A percentile compares a stretch with the other conserved stretches of the same genome.
Conservation (phyloP, 2,113 vertebrate genomes). For the Myodes glareolus region DNA sequence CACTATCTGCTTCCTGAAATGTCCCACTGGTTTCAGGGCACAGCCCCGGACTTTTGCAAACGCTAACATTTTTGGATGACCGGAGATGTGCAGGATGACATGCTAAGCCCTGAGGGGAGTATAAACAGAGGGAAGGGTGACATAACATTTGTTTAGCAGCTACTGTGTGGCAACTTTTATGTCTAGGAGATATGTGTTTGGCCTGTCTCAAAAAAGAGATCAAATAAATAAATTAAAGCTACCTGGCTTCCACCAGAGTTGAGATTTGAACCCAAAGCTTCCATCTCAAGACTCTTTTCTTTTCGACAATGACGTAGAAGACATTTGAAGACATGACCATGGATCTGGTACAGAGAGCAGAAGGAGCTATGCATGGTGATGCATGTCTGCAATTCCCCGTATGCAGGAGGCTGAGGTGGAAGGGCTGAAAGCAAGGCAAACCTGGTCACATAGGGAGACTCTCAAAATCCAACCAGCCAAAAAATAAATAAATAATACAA, state of each 20-base stretch:
- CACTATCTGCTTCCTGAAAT: neutral
- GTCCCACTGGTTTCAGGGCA: neutral
- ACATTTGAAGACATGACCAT: neutral
- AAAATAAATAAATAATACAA: neutral
- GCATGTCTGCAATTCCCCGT: neutral
- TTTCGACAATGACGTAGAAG: neutral
- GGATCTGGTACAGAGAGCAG: neutral
- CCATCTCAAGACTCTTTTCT: neutral
- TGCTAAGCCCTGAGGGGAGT: neutral
- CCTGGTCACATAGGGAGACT: neutral
- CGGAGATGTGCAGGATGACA: neutral
- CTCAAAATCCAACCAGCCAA: neutral
- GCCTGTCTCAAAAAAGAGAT: neutral
- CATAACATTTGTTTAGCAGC: neutral
- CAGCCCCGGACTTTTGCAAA: neutral
- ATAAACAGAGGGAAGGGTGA: neutral
- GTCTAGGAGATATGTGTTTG: neutral
- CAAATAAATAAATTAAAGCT: neutral
- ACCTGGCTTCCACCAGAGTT: neutral
- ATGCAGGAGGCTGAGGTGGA: neutral
- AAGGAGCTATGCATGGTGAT: neutral
- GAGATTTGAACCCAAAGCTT: constrained; percentile 19
- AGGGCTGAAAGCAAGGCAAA: neutral
- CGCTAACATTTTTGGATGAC: neutral
- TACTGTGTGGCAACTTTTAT: neutral